Evolutionary conservation across 2,797 vertebrate genomes (phyloP), one percentile per base, ranked within the genome.

Genomic region (Epinephelus malabaricus): DNA sequence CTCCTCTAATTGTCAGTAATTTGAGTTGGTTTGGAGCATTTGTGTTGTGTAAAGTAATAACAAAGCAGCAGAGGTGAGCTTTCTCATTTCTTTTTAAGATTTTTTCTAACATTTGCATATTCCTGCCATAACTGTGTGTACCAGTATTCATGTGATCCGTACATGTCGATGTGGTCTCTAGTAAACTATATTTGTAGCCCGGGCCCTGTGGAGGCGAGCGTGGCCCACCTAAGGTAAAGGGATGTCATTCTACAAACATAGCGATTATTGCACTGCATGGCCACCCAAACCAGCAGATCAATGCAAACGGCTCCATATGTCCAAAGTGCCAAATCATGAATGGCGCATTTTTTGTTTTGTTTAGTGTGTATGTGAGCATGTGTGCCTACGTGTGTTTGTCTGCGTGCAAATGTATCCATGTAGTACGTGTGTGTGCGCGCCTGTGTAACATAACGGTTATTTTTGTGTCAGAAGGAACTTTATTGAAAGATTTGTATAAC

Each of bases 281-380:
- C 86, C 89, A 89, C 87, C 89, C 85, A 81, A 94, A 95, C 94
- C 94, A 95, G 94, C 95, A 95, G 94, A 95, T 94, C 94, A 95
- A 94, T 96, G 94, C 94, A 95, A 95, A 92, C 85, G 86, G 89
- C 90, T 94, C 88, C 89, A 90, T 86, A 87, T 91, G 92, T 95
- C 93, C 93, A 92, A 95, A 95, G 95, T 96, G 95, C 96, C 96
- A 96, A 95, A 95, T 89, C 86, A 87, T 69, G 73, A 86, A 83
- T 86, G 92, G 92, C 92, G 80, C 92, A 85, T 92, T 73, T 73
- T 51, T 86, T 91, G 58, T 85, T 87, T 67, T 54, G 38, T 79
- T 60, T 40, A 71, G 76, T 71, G 54, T 79, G 74, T 82, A 43
- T 69, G 78, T 69, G 61, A 38, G 69, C 58, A 66, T 80, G 78